Evolutionary conservation across 2,113 vertebrate species (phyloP), one percentile per base, ranked within the genome.

Genomic region (Dicerorhinus sumatrensis): DNA sequence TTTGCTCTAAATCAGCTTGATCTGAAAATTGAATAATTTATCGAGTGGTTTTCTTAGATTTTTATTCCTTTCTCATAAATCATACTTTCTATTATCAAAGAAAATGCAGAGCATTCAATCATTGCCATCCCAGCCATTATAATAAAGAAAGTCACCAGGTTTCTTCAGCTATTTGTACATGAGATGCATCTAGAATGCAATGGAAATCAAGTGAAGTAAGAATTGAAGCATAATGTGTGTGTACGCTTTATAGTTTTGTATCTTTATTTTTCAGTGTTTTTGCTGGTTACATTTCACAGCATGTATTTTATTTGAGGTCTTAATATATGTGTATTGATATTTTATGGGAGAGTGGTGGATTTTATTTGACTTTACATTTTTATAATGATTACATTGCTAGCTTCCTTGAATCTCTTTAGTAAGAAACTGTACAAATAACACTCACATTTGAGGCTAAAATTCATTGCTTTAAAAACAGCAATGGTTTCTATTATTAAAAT

Each of bases 401-500:
- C 81, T 84, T 90, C 48, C 89, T 72, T 75, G 60, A 95, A 81
- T 96, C 60, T 73, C 2, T 94, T 95, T 73, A 72, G 77, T 92
- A 65, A 95, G 60, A 82, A 97, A 96, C 93, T 85, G 8, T 63
- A 27, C 73, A 94, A 72, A 81, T 95, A 96, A 96, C 95, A 96
- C 31, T 95, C 6, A 73, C 58, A 91, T 85, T 62, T 89, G 42
- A 95, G 63, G 27, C n/a, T 42, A 88, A 96, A 91, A 94, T 91
- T 81, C 5, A 89, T 80, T 72, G 56, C 87, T 98, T 97, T 96
- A 92, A 87, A 91, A 97, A 91, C n/a, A 97, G 63, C 14, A 93
- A 80, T 97, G 46, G 60, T 96, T 97, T 97, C 94, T 86, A 62
- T 93, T 98, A 98, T 98, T 97, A 98, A 96, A 96, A 97, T 97